Base-by-base conservation (phyloP, 2,797 vertebrate species). In the Bradypus variegatus region DNA sequence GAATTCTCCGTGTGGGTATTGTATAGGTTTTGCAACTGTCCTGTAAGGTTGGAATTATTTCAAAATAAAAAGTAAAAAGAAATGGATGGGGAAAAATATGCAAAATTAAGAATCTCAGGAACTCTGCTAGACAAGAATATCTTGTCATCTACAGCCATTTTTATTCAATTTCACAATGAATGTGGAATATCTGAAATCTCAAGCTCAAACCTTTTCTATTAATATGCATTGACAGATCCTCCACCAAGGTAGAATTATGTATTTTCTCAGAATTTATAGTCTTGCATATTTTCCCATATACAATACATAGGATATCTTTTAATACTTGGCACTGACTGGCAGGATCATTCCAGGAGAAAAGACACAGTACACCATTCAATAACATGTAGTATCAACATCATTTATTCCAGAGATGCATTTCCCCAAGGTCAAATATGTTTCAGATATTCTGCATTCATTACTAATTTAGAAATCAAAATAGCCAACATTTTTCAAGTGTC, bases 71-170 rank as follows among this genome's bases (percentile, higher is more conserved):
- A 16, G 5, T 55, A 55, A 58, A 19, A 58, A 58, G 19, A 58
- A 58, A 18, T 58, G 3, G 55, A 58, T 58, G 19, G 18, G 55
- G 55, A 58, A 86, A 80, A 79, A 58, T 21, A 64, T 8, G 80
- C 36, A 91, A 88, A 90, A 53, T 19, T 88, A 81, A 92, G 41
- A 93, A 62, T 45, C 14, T 88, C 48, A 73, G 78, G 55, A 89
- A 77, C 91, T 93, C 50, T 23, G 3, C 10, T 53, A 60, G 38
- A 73, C n/a, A 53, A 81, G 41, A 81, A 77, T 14, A 81, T 31
- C 45, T 76, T 89, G 23, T 48, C 31, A 76, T 14, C 41, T 50
- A 58, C 2, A 31, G n/a, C 48, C 31, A 48, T n/a, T 65, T 86
- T 77, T 81, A 60, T 19, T 70, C 8, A 58, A 11, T 89, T 73